phyloP scores from a whole-genome alignment of 1,140 invertebrate genomes.

The Formica exsecta region DNA sequence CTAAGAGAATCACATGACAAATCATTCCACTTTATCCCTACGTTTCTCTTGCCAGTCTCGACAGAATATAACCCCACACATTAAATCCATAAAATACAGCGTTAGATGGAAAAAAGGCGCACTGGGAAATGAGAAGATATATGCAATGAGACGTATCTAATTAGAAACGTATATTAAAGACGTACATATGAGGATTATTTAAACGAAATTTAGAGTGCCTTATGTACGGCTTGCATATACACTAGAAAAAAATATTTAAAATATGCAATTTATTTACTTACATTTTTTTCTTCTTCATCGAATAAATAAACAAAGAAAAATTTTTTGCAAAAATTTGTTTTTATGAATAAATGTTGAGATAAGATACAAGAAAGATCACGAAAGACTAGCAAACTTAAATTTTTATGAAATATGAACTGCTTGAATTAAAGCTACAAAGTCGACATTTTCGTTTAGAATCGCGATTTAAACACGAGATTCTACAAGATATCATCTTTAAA shows the following conservation, averaged over 20 bases:
- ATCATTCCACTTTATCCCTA: background rate
- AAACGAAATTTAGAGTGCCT: background rate
- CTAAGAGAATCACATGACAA: constrained; percentile 22
- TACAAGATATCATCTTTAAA: background rate
- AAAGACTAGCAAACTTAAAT: background rate
- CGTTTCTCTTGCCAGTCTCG: constrained; percentile 4
- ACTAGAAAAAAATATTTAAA: too few species aligned
- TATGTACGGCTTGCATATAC: too few species aligned
- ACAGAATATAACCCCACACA: background rate
- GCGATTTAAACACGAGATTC: background rate
- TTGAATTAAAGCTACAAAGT: background rate
- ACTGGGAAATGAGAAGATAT: background rate
- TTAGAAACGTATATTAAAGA: constrained; percentile 1
- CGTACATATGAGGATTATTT: background rate
- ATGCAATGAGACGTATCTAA: background rate
- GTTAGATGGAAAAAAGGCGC: constrained; percentile 10
- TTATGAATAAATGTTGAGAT: background rate
- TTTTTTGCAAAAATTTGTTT: background rate
- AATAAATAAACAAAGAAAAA: background rate
- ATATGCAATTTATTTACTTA: background rate
- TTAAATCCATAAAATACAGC: constrained; percentile 12
- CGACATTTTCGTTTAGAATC: background rate
- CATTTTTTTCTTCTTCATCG: background rate
- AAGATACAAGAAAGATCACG: background rate
- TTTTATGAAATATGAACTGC: background rate